Percentiles rank a stretch among this genome's conserved stretches.
These are phyloP conservation scores for Drosophila albomicans DNA, from an alignment of 1,140 invertebrate genomes.

Conservation along the genomic window DNA sequence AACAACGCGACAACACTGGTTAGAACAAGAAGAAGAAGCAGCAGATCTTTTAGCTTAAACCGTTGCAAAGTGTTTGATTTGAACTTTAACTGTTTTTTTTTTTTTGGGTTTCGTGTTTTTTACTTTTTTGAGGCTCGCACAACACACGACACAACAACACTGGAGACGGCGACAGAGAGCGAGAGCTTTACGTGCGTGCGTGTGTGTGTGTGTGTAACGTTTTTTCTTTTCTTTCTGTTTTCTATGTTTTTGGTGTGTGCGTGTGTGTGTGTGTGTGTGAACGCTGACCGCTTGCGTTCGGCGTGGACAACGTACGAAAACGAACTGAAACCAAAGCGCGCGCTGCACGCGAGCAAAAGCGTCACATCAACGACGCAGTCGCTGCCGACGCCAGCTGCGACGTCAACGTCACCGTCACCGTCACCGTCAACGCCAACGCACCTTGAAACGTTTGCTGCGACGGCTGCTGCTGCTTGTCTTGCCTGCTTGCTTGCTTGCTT, in stretches of 20 bases:
- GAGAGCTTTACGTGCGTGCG: slow-evolving; percentile 6
- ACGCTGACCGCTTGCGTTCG: slow-evolving; percentile 56
- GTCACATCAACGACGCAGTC: slow-evolving; percentile 50
- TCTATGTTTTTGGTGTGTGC: neutral
- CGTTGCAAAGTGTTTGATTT: neutral
- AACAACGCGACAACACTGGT: no score
- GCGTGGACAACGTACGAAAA: slow-evolving; percentile 75
- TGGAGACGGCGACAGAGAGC: neutral
- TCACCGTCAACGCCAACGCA: slow-evolving; percentile 35
- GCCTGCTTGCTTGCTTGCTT: slow-evolving; percentile 6
- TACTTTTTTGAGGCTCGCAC: neutral
- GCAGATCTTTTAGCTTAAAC: slow-evolving; percentile 3
- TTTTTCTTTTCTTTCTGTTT: neutral
- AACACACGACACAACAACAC: slow-evolving; percentile 20
- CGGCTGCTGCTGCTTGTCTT: neutral
- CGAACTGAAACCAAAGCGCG: slow-evolving; percentile 75
- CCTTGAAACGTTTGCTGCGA: neutral
- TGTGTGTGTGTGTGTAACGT: slow-evolving; percentile 16
- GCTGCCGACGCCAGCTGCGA: slow-evolving; percentile 45
- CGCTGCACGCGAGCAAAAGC: slow-evolving; percentile 76
- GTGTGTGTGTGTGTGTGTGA: slow-evolving; percentile 25
- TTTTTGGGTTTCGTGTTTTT: neutral
- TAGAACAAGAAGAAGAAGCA: neutral
- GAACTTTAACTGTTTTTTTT: slow-evolving; percentile 32
- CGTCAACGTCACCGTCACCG: slow-evolving; percentile 29